Percentiles rank a stretch among this genome's conserved stretches.
Conservation (phyloP, 1,140 invertebrate genomes). For the Drepana arcuata region DNA sequence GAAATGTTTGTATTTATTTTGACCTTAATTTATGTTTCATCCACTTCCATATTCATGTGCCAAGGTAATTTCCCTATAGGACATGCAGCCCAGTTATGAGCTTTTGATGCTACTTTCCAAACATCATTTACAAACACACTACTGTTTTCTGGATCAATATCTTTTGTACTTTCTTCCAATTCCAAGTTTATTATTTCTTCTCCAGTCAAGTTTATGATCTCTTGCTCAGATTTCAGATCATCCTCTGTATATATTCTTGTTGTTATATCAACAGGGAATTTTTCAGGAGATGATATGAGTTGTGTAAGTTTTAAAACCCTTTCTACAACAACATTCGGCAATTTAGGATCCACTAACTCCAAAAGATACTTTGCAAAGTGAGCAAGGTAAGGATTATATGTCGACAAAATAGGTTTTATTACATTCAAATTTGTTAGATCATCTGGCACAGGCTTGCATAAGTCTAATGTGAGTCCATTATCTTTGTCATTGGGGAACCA, state of each 20-base stretch:
- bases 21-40: conserved; percentile 8
- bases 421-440: conserved; percentile 43
- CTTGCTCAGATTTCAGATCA: conserved; percentile 28
- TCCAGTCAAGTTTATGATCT: too few relatives aligned
- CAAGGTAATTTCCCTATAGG: conserved; percentile 42
- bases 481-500: conserved; percentile 57
- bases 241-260: conserved; percentile 47
- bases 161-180: conserved; percentile 1
- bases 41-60: conserved; percentile 12
- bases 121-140: conserved; percentile 17
- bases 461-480: conserved; percentile 35
- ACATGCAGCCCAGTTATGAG: conserved; percentile 29
- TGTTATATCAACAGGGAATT: conserved; percentile 13
- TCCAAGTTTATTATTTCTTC: too few relatives aligned
- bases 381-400: conserved; percentile 46
- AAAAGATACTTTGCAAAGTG: conserved; percentile 48
- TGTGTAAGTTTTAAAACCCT: conserved; percentile 49
- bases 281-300: conserved; percentile 41
- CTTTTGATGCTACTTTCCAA: conserved; percentile 35
- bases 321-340: conserved; percentile 25
- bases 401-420: conserved; percentile 42
- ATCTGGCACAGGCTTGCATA: conserved; percentile 39
- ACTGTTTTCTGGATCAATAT: background rate
- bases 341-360: conserved; percentile 34
- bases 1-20: conserved; percentile 15